Evolutionary conservation across 1,140 invertebrate species (phyloP).

Genomic region (Nebria ingens): DNA sequence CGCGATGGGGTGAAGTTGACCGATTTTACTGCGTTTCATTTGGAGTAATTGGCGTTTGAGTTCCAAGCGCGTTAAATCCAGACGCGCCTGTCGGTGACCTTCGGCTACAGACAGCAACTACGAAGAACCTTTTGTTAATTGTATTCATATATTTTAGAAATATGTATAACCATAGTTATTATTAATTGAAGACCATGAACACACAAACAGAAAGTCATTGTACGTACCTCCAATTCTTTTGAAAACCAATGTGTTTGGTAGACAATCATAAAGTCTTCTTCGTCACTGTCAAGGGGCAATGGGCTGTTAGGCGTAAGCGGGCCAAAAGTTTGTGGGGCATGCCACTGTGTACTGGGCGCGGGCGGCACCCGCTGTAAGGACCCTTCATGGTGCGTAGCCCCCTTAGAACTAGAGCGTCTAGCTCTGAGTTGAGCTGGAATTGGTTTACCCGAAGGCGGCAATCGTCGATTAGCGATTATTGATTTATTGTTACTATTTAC

Average conservation of each 20-base stretch:
- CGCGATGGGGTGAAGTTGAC: conserved; percentile 18
- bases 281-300: not conserved
- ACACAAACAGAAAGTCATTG: not conserved
- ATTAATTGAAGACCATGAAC: no score
- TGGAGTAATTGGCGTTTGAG: conserved; percentile 29
- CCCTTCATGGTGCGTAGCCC: not conserved
- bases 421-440: not conserved
- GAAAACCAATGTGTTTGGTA: not conserved
- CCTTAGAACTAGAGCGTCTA: not conserved
- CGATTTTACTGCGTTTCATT: conserved; percentile 28
- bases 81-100: conserved; percentile 29
- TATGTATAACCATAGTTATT: no score
- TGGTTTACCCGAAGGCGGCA: not conserved
- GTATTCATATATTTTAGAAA: not conserved
- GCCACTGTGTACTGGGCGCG: not conserved
- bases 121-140: not conserved
- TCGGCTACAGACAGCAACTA: conserved; percentile 22
- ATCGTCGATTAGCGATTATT: not conserved
- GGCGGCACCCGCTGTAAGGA: not conserved
- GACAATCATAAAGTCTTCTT: not conserved
- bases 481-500: not conserved
- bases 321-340: not conserved
- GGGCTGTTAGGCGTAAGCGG: not conserved
- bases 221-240: not conserved
- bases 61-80: conserved; percentile 33